Base-by-base conservation (phyloP, 1,140 invertebrate species). In the Meloidogyne floridensis region DNA sequence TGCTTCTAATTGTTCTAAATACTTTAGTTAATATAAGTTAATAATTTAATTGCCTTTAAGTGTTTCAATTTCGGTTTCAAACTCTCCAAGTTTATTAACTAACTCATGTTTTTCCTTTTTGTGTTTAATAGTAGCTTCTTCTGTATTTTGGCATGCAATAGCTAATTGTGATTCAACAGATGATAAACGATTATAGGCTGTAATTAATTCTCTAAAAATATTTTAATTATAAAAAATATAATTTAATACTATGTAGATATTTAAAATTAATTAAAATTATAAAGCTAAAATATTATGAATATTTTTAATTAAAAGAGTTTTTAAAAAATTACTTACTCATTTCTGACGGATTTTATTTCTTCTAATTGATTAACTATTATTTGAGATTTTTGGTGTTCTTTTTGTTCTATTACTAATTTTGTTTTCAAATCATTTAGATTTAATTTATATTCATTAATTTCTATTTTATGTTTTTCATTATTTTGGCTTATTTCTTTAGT, bases 191-290 rank as follows among this genome's bases (percentile, higher is more conserved):
- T 18, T 15, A 7, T 51, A n/a, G 3, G 56, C 69, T 6, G 51
- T 51, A 65, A 42, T 5, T 76, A 65, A 69, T 56, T 54, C 75
- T 76, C 75, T 76, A 59, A 54, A 15, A 47, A 75, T 10, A 32
- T 9, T 9, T 51, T 13, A 15, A 42, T 75, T 54, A 75, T 54
- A 32, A 6, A 47, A 47, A 47, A 47, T 47, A 47, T 47, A 47
- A 47, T 47, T 47, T 47, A 47, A 47, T 47, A 6, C 4, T 47
- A 47, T 32, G 32, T 32, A 32, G 32, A 32, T 32, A 32, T 32
- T 32, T 32, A 32, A 32, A 47, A 6, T 1, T 47, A 47, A 32
- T 32, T 32, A 32, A 32, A 32, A 32, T 32, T 32, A 32, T 32
- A n/a, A n/a, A n/a, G n/a, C n/a, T n/a, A n/a, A n/a, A n/a, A n/a